phyloP scores from a whole-genome alignment of 2,113 vertebrate species.

The Crotalus helleri region DNA sequence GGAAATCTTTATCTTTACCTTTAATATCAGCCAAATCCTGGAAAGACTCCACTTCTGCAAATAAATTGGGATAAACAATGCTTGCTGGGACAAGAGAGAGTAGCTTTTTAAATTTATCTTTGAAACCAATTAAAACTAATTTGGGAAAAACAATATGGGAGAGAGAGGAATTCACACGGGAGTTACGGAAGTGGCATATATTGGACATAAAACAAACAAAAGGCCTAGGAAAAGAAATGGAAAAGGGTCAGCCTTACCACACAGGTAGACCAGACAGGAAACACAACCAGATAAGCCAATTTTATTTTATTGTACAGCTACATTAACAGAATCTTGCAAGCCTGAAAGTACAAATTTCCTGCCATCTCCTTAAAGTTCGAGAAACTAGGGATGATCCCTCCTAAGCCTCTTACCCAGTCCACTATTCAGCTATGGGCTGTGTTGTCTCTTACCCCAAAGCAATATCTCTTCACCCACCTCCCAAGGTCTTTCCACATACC shows the following conservation, averaged over 20 bases:
- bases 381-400: neutral
- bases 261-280: neutral
- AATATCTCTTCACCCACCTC: neutral
- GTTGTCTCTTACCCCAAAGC: neutral
- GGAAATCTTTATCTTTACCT: neutral
- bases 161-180: neutral
- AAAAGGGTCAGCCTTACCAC: neutral
- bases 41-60: neutral
- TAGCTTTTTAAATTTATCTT: neutral
- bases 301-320: neutral
- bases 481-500: neutral
- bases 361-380: neutral
- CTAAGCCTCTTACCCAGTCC: neutral
- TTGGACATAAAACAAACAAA: neutral
- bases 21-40: neutral
- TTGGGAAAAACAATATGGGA: neutral
- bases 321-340: neutral
- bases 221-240: neutral
- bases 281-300: neutral
- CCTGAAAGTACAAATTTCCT: neutral
- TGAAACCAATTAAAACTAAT: neutral
- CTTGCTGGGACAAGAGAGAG: neutral
- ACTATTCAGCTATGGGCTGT: neutral
- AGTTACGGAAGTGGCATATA: neutral
- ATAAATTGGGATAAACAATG: neutral